Base-by-base conservation (phyloP, 2,113 vertebrate species). In the Columba janthina region DNA sequence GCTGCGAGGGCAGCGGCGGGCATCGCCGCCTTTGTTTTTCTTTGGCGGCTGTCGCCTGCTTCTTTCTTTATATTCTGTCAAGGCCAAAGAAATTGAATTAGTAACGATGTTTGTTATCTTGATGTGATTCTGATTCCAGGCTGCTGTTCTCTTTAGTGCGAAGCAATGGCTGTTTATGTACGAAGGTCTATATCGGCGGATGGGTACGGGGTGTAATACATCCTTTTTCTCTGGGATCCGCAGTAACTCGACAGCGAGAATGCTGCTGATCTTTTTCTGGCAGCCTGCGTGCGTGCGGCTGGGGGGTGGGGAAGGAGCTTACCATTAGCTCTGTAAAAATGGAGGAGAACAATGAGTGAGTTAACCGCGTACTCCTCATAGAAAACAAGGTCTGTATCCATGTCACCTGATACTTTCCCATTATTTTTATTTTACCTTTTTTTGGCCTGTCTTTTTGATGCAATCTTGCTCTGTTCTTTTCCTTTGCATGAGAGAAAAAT, bases 301-400 rank as follows among this genome's bases (percentile, higher is more conserved):
- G 40, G 15, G 44, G 74, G 60, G 60, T 19, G 82, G 62, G 65
- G 74, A 88, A 54, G 53, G 84, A 94, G 81, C 73, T 95, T n/a
- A 18, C 66, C 89, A n/a, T n/a, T 5, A 61, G 61, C 61, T 26
- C n/a, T 28, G 46, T 44, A 6, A 69, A 89, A 79, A 95, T 72
- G 76, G 93, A 89, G 86, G 92, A 76, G 89, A 73, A 86, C 76
- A 42, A 66, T 51, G 96, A 67, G 60, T 11, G 70, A 6, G 31
- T 53, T 66, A 42, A 20, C 4, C 18, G 26, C 21, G 36, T 51
- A 0, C 42, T 53, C 53, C 17, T 20, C 32, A 0, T 7, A 5
- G 38, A 18, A 51, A 76, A 51, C 40, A 20, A 5, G 11, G 14
- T 10, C 66, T 28, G 6, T 21, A 8, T 44, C 62, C 9, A 1